Evolutionary conservation across 2,888 invertebrate species (phyloP).

Genomic region (Sphaeridia pumilis): DNA sequence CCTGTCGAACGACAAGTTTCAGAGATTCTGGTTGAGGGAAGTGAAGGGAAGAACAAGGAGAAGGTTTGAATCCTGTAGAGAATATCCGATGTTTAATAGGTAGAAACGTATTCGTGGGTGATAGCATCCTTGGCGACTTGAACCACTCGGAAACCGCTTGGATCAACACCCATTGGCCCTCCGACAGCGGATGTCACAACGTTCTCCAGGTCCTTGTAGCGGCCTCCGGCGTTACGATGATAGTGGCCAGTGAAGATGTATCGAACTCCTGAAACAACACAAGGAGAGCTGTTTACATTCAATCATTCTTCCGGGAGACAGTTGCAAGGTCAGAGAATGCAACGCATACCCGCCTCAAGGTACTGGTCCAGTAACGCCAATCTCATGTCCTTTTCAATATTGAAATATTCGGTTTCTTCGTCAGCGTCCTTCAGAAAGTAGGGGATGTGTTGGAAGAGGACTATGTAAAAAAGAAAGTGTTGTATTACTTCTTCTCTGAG

Average conservation of each 20-base stretch:
- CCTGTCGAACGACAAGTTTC: no score
- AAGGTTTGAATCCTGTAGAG: no score
- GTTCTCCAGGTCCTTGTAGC: conserved; percentile 40
- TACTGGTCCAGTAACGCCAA: conserved; percentile 40
- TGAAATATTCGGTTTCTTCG: conserved; percentile 40
- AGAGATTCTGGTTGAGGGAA: no score
- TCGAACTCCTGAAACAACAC: conserved; percentile 39
- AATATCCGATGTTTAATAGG: no score
- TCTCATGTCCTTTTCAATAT: conserved; percentile 38
- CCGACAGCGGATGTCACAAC: conserved; percentile 45
- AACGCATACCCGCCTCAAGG: conserved; percentile 40
- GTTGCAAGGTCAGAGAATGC: no score
- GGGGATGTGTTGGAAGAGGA: conserved; percentile 45
- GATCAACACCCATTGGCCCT: conserved; percentile 41
- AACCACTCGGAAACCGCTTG: conserved; percentile 42
- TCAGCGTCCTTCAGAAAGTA: conserved; percentile 40
- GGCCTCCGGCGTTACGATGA: conserved; percentile 43
- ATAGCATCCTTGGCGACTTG: conserved; percentile 39
- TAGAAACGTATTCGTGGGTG: conserved; percentile 39
- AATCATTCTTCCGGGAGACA: neutral
- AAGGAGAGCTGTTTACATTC: neutral
- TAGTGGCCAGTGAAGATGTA: conserved; percentile 42
- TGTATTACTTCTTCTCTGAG: no score
- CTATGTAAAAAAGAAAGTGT: conserved; percentile 22
- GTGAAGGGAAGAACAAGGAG: no score